Evolutionary conservation across 2,113 vertebrate species (phyloP), one percentile per base, ranked within the genome.

Genomic region (Indri indri): DNA sequence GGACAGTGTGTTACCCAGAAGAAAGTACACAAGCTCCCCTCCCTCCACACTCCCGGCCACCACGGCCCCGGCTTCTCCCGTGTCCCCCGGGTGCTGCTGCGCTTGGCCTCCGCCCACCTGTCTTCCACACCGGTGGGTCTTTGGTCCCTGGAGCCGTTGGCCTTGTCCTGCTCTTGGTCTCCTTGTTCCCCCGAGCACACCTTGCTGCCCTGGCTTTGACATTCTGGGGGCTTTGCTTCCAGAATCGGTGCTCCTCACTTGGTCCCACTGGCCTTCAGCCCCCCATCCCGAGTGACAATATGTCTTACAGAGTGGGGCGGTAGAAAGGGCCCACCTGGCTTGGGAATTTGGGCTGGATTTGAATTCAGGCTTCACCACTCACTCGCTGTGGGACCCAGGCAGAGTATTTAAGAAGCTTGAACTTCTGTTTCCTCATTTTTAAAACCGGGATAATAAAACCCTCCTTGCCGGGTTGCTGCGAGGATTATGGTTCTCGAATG

Each of bases 61-160:
- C 1, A 0, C 0, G 1, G 61, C 40, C 61, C 18, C 30, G 14
- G 73, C 50, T n/a, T 80, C 70, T 66, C 40, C 0, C n/a, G n/a
- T n/a, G n/a, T n/a, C 40, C 40, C 40, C 40, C 9, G 6, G 8
- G 5, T 5, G 9, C 1, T 1, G 5, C 17, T 18, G 40, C 34
- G 27, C 40, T 16, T 30, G 8, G 18, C 40, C 57, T 68, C 37
- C 17, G 12, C 37, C 20, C 42, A 14, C 22, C 20, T 45, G 65
- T 50, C 92, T 83, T 57, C 73, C 17, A 37, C 2, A 23, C 37
- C 20, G 6, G 23, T 20, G n/a, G 57, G 27, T 65, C 65, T 54
- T 16, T 22, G 34, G 25, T 85, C 8, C 22, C 16, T 0, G 16
- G 18, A 10, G 11, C 66, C 1, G 2, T 68, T 66, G 34, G 50